Evolutionary conservation across 1,140 invertebrate species (phyloP).

Genomic region (Stegodyphus mimosarum): DNA sequence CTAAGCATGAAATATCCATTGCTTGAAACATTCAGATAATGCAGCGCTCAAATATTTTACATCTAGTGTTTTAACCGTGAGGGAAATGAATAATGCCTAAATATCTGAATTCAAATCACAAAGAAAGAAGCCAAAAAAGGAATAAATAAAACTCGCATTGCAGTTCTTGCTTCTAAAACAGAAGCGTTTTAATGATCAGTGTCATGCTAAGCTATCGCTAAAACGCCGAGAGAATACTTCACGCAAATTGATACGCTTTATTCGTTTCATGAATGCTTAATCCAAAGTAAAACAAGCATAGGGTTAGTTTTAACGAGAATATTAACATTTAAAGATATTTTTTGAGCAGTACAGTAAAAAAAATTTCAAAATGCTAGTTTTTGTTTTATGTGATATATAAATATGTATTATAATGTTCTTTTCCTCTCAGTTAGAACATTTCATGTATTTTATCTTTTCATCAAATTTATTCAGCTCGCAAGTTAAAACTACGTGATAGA

Average conservation of each 20-base stretch:
- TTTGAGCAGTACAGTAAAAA: background rate
- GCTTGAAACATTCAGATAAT: no score
- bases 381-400: slow-evolving; percentile 29
- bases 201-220: slow-evolving; percentile 40
- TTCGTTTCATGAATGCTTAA: slow-evolving; percentile 43
- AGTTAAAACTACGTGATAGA: slow-evolving; percentile 23
- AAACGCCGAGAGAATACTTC: slow-evolving; percentile 30
- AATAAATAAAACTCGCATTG: slow-evolving; percentile 10
- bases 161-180: slow-evolving; percentile 20
- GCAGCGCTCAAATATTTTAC: no score
- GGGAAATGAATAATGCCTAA: no score
- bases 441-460: slow-evolving; percentile 37
- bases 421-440: slow-evolving; percentile 18
- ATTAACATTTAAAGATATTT: slow-evolving; percentile 31
- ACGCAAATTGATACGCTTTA: slow-evolving; percentile 43
- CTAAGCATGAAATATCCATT: no score
- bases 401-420: slow-evolving; percentile 49
- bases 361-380: slow-evolving; percentile 7
- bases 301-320: background rate
- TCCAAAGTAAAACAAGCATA: slow-evolving; percentile 9
- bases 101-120: background rate
- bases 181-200: slow-evolving; percentile 46
- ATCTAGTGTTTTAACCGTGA: no score
- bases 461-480: slow-evolving; percentile 47
- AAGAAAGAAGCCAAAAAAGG: slow-evolving; percentile 9